Base-by-base conservation (phyloP, 2,113 vertebrate genomes). In the Condylura cristata region DNA sequence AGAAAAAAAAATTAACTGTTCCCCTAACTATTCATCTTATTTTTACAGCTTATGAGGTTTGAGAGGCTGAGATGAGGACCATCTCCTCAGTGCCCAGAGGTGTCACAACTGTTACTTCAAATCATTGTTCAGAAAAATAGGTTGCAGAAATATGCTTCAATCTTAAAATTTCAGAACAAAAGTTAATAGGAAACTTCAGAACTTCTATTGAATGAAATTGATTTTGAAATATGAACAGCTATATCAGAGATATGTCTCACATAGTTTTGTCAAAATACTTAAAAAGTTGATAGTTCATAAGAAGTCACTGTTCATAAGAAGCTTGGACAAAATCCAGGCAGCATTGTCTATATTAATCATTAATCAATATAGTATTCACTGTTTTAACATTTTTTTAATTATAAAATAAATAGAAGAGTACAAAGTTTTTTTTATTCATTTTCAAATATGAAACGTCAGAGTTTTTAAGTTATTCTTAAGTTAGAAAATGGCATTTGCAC, bases 211-310 rank as follows among this genome's bases (percentile, higher is more conserved):
- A 94, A 46, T 41, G 26, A 94, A 96, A 96, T 89, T 93, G 71
- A 96, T 83, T 66, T 92, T 89, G 88, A 96, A 93, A 95, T 80
- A 24, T 60, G 90, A 66, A 78, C 5, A 74, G 28, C 22, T 58
- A 93, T 86, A 65, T 65, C 80, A 93, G 32, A 72, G 32, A 44
- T 81, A 32, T 51, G 26, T 60, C 60, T 90, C 74, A 83, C 80
- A 91, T 2, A 30, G 39, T 44, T 63, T 12, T 79, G 58, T 74
- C 65, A 90, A 94, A 88, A 93, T 48, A 76, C 56, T 66, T 22
- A 26, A 28, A 89, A 89, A 63, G 22, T 61, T 32, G 68, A 70
- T n/a, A n/a, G n/a, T n/a, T n/a, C n/a, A n/a, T n/a, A n/a, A n/a
- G n/a, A n/a, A n/a, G n/a, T 41, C 39, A 60, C 1, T 87, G 24